These are phyloP conservation scores for Sebastes reedi DNA, from an alignment of 2,797 vertebrate genomes.

Conservation along the genomic window DNA sequence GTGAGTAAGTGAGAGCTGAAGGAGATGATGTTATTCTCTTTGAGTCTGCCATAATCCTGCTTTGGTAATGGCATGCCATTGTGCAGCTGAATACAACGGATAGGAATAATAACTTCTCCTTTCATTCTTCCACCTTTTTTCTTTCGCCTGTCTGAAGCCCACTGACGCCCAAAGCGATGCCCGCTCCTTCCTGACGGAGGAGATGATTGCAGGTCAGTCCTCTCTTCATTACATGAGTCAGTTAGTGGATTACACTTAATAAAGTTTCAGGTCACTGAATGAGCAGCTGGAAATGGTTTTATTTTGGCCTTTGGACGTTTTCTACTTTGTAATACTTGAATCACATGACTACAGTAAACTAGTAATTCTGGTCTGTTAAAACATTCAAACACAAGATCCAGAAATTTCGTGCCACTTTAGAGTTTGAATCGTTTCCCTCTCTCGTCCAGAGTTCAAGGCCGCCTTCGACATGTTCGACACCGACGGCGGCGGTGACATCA, in stretches of 20 bases:
- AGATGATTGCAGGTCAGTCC: conserved; percentile 92
- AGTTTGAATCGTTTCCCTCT: background rate
- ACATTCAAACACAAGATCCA: background rate
- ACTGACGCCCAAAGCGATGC: conserved; percentile 96
- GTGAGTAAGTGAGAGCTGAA: background rate
- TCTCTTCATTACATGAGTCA: background rate
- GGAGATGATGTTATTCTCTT: background rate
- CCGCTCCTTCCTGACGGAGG: conserved; percentile 96
- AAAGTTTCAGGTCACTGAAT: background rate
- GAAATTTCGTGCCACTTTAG: background rate
- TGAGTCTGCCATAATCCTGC: background rate
- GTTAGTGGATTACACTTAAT: accelerated
- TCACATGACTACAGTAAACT: no score
- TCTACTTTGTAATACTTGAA: background rate
- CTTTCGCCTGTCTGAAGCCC: conserved; percentile 74
- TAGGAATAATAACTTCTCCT: background rate
- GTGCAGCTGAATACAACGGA: background rate
- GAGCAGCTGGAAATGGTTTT: background rate
- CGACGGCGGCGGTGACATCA: conserved; percentile 98
- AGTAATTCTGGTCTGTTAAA: background rate
- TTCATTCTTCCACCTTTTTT: background rate
- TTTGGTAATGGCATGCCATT: background rate
- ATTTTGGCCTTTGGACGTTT: no score
- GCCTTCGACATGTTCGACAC: conserved; percentile 99
- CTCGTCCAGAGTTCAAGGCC: conserved; percentile 92